Evolutionary conservation across 2,113 vertebrate genomes (phyloP), one percentile per base, ranked within the genome.

Genomic region (Sorex fumeus): DNA sequence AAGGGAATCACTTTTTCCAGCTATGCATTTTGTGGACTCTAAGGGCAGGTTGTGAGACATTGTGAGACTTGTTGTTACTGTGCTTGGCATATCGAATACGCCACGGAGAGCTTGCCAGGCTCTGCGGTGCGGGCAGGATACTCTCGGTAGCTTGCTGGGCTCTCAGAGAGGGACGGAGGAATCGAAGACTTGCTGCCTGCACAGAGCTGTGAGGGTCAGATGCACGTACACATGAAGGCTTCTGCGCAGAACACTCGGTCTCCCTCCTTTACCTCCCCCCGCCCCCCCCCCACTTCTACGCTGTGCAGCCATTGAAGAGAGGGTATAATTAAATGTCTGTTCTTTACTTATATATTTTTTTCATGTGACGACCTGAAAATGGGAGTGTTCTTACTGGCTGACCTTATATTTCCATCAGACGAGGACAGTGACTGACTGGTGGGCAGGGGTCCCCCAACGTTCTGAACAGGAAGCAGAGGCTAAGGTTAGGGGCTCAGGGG

Each of bases 261-360:
- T 36, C 11, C 16, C 71, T 32, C 34, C 30, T 40, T 27, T 3
- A 40, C 40, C 40, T 40, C 40, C 40, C 40, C 40, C 40, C 40
- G 40, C 40, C 40, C 40, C 40, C 4, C 40, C 40, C 40, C 40
- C 71, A 25, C 53, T 45, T 72, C n/a, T 36, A 27, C 53, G 28
- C 30, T 81, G 3, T 36, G 88, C 87, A 57, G 36, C 30, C 43
- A 13, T 79, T 87, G 90, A 94, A 82, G 27, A 72, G 74, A 69
- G 15, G 8, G 25, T 30, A 3, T 72, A 62, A 57, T n/a, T 81
- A 74, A 77, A 84, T 47, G 36, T 43, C 62, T 67, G 15, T 74
- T 72, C n/a, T 19, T 47, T 4, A 60, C 57, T 23, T 60, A 32
- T 76, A 27, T 1, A 16, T 11, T 30, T 30, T 40, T 77, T 60